Evolutionary conservation across 2,888 invertebrate genomes (phyloP), one percentile per base, ranked within the genome.

Genomic region (Monopis laevigella): DNA sequence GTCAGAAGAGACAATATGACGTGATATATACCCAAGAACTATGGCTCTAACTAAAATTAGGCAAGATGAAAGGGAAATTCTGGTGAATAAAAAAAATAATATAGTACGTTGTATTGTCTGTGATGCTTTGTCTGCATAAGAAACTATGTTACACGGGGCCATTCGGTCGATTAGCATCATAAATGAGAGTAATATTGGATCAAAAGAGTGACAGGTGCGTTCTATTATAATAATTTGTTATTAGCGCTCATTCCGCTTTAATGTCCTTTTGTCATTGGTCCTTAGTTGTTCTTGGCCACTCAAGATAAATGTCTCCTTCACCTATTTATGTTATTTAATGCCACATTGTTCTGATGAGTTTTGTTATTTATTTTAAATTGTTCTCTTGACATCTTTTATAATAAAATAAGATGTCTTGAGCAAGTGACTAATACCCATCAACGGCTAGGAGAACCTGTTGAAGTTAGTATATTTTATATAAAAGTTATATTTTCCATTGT

Each of bases 131-230:
- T 75, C 62, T 61, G 58, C 55, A 29, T 58, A 63, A 64, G 66
- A 60, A 65, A 72, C 63, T 68, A 64, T 67, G 71, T 72, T 69
- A 72, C 24, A 8, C 24, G 62, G 58, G 59, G 65, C 64, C 74
- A 70, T 70, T 66, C 74, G 74, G 68, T 73, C 78, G 66, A 77
- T 80, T 78, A 72, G 65, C 62, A 58, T 75, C 77, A 80, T 78
- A 80, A 78, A 78, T 77, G 77, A 78, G 78, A 74, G 75, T 75
- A 75, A 73, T 77, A 73, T 69, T 60, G 59, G 77, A 78, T 80
- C 80, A 75, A 77, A 77, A 77, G 78, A 70, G 78, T 74, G 74
- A 68, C 80, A 80, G 80, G 80, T 80, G 78, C 74, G 58, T 62
- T 61, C 67, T 69, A 72, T 78, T 80, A 74, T 68, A 64, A 73